These are phyloP conservation scores for Agrilus mali DNA, from an alignment of 2,888 invertebrate species.

Conservation along the genomic window DNA sequence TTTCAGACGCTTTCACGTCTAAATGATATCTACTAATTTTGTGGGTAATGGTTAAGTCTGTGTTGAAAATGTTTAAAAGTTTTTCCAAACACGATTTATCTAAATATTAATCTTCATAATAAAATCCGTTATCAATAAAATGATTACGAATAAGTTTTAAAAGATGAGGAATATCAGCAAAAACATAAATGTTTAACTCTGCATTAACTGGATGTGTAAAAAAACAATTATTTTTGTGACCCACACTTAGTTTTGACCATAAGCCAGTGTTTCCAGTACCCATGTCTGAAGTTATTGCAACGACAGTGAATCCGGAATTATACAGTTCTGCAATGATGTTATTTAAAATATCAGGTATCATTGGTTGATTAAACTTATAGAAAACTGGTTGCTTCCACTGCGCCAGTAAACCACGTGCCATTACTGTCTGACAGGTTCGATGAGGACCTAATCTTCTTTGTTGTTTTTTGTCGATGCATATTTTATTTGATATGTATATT, in stretches of 20 bases:
- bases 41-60: constrained; percentile 8
- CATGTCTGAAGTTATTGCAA: constrained; percentile 7
- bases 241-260: constrained; percentile 12
- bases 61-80: constrained; percentile 7
- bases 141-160: constrained; percentile 15
- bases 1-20: constrained; percentile 5
- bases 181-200: constrained; percentile 13
- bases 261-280: constrained; percentile 10
- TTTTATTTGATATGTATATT: neutral
- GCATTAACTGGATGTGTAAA: constrained; percentile 12
- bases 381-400: constrained; percentile 8
- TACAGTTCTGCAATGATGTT: neutral
- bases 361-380: constrained; percentile 4
- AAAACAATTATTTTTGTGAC: constrained; percentile 9
- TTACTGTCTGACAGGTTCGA: constrained; percentile 2
- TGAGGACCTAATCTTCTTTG: constrained; percentile 1
- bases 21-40: constrained; percentile 8
- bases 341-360: constrained; percentile 5
- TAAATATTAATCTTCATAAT: neutral
- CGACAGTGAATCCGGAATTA: constrained; percentile 1
- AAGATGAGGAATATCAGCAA: constrained; percentile 15
- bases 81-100: constrained; percentile 7
- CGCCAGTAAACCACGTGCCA: constrained; percentile 3
- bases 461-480: neutral
- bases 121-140: constrained; percentile 12